Percentiles rank a stretch among this genome's conserved stretches.
Conservation (phyloP, 1,140 invertebrate species). For the Linepithema humile region DNA sequence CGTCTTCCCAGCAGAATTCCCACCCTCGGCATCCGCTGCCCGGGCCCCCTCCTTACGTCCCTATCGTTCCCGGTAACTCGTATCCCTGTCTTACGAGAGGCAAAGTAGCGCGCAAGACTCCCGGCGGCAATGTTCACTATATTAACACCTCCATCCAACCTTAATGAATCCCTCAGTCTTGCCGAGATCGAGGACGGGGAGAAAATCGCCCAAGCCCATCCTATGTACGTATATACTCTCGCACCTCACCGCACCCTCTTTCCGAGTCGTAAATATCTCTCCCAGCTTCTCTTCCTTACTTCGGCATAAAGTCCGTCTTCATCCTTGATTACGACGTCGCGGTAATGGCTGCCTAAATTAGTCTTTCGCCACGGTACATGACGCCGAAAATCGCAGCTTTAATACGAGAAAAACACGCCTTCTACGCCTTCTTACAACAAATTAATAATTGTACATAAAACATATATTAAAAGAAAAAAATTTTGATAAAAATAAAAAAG, state of each 20-base stretch:
- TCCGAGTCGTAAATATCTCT: conserved; percentile 71
- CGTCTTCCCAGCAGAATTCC: conserved; percentile 5
- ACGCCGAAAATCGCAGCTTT: neutral
- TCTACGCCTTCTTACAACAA: neutral
- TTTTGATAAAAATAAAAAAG: neutral
- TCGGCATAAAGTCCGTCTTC: conserved; percentile 12
- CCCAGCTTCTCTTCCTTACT: conserved; percentile 1
- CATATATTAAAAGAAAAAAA: neutral
- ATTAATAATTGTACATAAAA: neutral
- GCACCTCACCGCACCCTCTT: conserved; percentile 37
- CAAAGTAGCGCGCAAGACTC: conserved; percentile 71
- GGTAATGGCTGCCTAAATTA: neutral
- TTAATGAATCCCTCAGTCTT: conserved; percentile 79
- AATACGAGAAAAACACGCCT: neutral
- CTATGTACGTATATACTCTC: conserved; percentile 15
- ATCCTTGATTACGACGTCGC: conserved; percentile 58
- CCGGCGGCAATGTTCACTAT: conserved; percentile 78
- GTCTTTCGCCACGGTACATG: neutral
- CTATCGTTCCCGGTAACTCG: conserved; percentile 47
- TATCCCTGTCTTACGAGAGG: conserved; percentile 70
- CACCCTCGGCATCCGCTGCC: neutral
- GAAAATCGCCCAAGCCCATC: conserved; percentile 36
- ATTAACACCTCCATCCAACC: conserved; percentile 80
- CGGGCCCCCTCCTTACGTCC: conserved; percentile 1
- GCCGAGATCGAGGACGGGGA: conserved; percentile 56